These are phyloP conservation scores for Toxonevra muliebris DNA, from an alignment of 2,888 invertebrate species.

Conservation along the genomic window DNA sequence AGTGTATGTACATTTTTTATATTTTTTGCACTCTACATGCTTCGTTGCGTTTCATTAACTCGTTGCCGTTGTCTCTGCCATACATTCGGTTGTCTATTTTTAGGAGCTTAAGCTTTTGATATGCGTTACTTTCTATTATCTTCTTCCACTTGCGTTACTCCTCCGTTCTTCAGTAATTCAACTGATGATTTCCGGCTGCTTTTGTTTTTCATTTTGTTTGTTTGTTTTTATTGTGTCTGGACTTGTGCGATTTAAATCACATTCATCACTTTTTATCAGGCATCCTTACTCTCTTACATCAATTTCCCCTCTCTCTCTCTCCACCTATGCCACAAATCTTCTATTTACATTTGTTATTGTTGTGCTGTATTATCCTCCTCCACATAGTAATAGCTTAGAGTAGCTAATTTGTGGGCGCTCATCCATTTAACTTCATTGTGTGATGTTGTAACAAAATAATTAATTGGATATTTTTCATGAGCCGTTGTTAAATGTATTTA, in stretches of 20 bases:
- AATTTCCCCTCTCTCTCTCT: neutral
- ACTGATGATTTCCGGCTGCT: neutral
- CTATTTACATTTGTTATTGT: constrained; percentile 11
- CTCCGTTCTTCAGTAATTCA: neutral
- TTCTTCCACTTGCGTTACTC: neutral
- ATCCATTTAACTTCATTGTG: constrained; percentile 25
- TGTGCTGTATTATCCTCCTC: constrained; percentile 11
- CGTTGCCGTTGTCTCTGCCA: neutral
- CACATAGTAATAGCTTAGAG: neutral
- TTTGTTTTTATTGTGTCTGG: neutral
- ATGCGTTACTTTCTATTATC: constrained; percentile 13
- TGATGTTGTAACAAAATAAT: constrained; percentile 26
- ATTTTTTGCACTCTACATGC: neutral
- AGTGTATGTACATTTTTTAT: neutral
- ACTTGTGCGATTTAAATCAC: constrained; percentile 19
- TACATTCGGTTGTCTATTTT: neutral
- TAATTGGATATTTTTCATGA: constrained; percentile 16
- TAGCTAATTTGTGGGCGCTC: constrained; percentile 31
- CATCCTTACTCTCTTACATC: too few species aligned
- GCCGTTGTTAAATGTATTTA: neutral
- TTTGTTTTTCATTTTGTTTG: neutral
- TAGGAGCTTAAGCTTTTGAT: constrained; percentile 12
- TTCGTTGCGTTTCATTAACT: constrained; percentile 9
- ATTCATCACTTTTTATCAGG: constrained; percentile 31
- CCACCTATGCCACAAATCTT: neutral